Evolutionary conservation across 2,888 invertebrate species (phyloP), one percentile per base, ranked within the genome.

Genomic region (Drosophila subsilvestris): DNA sequence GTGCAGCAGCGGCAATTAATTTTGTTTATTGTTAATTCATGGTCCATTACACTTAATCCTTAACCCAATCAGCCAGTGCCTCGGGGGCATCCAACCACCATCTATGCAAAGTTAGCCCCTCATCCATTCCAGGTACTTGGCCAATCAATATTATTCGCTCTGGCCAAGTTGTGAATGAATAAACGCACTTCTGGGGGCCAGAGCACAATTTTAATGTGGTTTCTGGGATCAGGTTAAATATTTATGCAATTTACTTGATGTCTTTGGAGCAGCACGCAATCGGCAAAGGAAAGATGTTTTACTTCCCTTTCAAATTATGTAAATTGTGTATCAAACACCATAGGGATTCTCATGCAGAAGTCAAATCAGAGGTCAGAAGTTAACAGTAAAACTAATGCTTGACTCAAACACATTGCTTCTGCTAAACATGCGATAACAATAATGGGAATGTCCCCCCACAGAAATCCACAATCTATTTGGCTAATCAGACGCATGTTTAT

Each of bases 1-100:
- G 54, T 37, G 47, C 12, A n/a, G 47, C 12, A n/a, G 47, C 27
- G 53, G 17, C 68, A 86, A 73, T 83, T 83, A 76, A 74, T 70
- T 66, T 63, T 59, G 68, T 56, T 70, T 60, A 68, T 60, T 70
- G 67, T 53, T 42, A 42, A 68, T 60, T 65, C 55, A 65, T 57
- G 63, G 44, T 53, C 48, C 61, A 61, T 66, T 77, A 58, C 44
- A 44, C 67, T 22, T 75, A 71, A 71, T 61, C 47, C 65, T 70
- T 53, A 63, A 68, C 58, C 51, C 66, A 25, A 50, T 45, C 42
- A 32, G 42, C 20, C 29, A 22, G 37, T 25, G 18, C n/a, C 9
- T 18, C 10, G 17, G 20, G 14, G 14, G 47, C 50, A 25, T 25
- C 6, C 25, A n/a, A n/a, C n/a, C 0, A n/a, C 7, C 18, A 27